Evolutionary conservation across 2,888 invertebrate genomes (phyloP).

Genomic region (Lithosia quadra): DNA sequence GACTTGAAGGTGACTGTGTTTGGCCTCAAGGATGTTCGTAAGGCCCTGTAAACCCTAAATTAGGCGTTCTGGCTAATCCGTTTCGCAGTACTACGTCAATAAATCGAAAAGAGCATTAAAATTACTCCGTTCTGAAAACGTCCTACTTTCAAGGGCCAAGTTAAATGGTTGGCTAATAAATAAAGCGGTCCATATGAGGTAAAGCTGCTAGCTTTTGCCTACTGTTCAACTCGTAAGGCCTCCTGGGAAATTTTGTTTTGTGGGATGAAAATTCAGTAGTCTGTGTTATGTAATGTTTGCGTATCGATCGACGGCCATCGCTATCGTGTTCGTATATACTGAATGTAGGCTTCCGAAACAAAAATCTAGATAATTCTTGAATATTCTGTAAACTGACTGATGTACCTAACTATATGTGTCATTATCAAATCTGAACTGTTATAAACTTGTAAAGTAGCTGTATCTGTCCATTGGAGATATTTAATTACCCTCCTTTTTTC

Average conservation of each 20-base stretch:
- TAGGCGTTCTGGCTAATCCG: neutral
- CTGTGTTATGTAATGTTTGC: slow-evolving; percentile 1
- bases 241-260: slow-evolving; percentile 16
- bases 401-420: too few species aligned
- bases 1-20: too few species aligned
- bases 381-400: too few species aligned
- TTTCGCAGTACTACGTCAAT: neutral
- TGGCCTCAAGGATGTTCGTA: too few species aligned
- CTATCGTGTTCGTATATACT: neutral
- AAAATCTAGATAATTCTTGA: too few species aligned
- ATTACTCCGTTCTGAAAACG: neutral
- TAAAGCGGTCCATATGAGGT: neutral
- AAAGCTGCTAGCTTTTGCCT: neutral
- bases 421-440: too few species aligned
- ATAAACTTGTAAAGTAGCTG: too few species aligned
- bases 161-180: slow-evolving; percentile 4
- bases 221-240: neutral
- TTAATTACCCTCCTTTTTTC: too few species aligned
- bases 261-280: neutral
- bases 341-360: neutral
- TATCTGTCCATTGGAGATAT: too few species aligned
- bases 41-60: too few species aligned
- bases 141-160: neutral
- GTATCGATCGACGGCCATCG: neutral
- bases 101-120: neutral